Base-by-base conservation (phyloP, 2,888 invertebrate genomes). In the Trissonchulus latispiculum region DNA sequence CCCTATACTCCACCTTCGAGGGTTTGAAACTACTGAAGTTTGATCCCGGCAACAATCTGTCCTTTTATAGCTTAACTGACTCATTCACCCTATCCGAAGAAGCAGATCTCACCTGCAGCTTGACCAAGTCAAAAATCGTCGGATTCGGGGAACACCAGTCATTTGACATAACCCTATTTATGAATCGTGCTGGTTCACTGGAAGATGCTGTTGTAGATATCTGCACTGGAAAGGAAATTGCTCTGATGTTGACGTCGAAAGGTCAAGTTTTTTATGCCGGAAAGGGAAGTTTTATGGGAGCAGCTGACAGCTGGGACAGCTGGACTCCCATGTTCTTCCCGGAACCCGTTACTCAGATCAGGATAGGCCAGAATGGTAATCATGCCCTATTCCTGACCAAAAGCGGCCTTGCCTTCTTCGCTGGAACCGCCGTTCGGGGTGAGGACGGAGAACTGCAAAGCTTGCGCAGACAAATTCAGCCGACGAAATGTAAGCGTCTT, bases 141-240 rank as follows among this genome's bases (percentile, higher is more conserved):
- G n/a, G 8, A 1, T 71, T 32, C 8, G 62, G 62, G 2, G 73
- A 79, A 61, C 68, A 64, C 15, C n/a, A 1, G 28, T 15, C 23
- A 23, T 61, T 72, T 28, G 31, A 59, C 37, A 28, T 8, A 23
- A 36, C 2, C 70, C 29, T 61, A 2, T 32, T 66, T 3, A 32
- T 64, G 33, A 8, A 15, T 36, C 32, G 23, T 15, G 23, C n/a
- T 2, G 62, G n/a, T 3, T 89, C 31, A 89, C 90, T 0, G 89
- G 88, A 80, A 88, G 70, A 31, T 32, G 23, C 3, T 8, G 23
- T 23, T 3, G 31, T 23, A n/a, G 64, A 8, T 84, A 88, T 93
- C 76, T 90, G 93, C 0, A 89, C 93, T 1, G 95, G 96, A 0
- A 95, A 95, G 81, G 96, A 97, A 82, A 94, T 97, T 83, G 93